A percentile compares a stretch with the other conserved stretches of the same genome.
These are phyloP conservation scores for Callaeas wilsoni DNA, from an alignment of 2,113 vertebrate species.

Conservation along the genomic window DNA sequence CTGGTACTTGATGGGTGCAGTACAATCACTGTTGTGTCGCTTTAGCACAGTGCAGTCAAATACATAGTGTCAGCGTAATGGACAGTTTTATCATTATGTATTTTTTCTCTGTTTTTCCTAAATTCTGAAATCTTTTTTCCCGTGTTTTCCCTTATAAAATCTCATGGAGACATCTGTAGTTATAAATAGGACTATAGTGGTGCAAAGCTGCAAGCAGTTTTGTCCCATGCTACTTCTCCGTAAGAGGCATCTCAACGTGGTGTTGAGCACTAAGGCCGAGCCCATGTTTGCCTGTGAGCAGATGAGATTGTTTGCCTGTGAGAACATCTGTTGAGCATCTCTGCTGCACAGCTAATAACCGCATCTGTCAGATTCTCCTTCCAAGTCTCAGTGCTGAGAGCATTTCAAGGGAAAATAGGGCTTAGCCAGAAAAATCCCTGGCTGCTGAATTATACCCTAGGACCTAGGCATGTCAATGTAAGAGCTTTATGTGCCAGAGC, in stretches of 20 bases:
- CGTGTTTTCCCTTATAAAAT: background rate
- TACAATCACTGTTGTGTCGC: accelerated
- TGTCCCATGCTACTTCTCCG: accelerated
- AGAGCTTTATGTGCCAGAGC: background rate
- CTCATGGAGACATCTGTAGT: background rate
- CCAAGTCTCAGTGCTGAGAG: background rate
- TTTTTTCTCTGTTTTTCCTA: background rate
- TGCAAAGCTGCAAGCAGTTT: background rate
- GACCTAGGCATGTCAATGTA: background rate
- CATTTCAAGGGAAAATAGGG: background rate
- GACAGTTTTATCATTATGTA: background rate
- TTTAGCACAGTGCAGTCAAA: background rate
- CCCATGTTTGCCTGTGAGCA: background rate
- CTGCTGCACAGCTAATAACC: background rate
- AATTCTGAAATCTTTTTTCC: background rate
- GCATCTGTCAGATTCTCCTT: background rate
- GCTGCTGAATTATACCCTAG: background rate
- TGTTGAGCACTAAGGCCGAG: background rate
- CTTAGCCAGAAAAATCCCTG: conserved; percentile 4
- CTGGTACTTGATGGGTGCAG: background rate
- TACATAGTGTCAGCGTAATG: background rate
- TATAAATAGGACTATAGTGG: background rate
- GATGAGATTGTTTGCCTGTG: background rate
- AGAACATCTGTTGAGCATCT: conserved; percentile 7
- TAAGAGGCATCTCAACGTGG: background rate